Base-by-base conservation (phyloP, 2,888 invertebrate genomes). In the Chouioia cunea region DNA sequence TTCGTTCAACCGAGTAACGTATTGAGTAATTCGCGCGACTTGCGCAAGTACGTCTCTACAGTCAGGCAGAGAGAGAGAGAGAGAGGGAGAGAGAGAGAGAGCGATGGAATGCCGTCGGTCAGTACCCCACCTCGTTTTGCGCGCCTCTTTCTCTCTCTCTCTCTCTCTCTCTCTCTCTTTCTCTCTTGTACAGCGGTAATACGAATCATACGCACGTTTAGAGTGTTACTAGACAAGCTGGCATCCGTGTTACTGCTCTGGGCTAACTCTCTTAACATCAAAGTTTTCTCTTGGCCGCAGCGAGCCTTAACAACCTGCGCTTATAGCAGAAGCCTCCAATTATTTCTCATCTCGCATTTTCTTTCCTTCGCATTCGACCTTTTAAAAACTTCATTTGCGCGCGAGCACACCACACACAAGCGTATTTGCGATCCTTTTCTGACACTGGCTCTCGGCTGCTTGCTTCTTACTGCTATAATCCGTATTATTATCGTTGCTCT, bases 61-160 rank as follows among this genome's bases (percentile, higher is more conserved):
- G 12, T 14, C n/a, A n/a, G n/a, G n/a, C n/a, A n/a, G n/a, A n/a
- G n/a, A n/a, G n/a, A n/a, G n/a, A n/a, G n/a, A 15, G n/a, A 66
- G 44, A 59, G 22, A 2, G 57, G 53, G 16, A 44, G 44, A 47
- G 60, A 52, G 18, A 47, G 54, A 23, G 48, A 60, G 36, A 50
- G 36, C 48, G 71, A 64, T 59, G 70, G 70, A 70, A 70, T 70
- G 70, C 52, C 6, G 36, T 59, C 70, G 70, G 59, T 70, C 70
- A 65, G 65, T 70, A 70, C 69, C 62, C 59, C 68, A 73, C 74
- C 74, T 76, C 69, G 67, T 68, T 65, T 70, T 63, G 46, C 70
- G 65, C 65, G 66, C 65, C 23, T 22, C 56, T 67, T 69, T 60
- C 27, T 65, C 65, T 59, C 46, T 52, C 53, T 65, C 60, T 44